Percentiles rank a stretch among this genome's conserved stretches.
Conservation (phyloP, 2,888 invertebrate genomes). For the Sclerodermus sp. region DNA sequence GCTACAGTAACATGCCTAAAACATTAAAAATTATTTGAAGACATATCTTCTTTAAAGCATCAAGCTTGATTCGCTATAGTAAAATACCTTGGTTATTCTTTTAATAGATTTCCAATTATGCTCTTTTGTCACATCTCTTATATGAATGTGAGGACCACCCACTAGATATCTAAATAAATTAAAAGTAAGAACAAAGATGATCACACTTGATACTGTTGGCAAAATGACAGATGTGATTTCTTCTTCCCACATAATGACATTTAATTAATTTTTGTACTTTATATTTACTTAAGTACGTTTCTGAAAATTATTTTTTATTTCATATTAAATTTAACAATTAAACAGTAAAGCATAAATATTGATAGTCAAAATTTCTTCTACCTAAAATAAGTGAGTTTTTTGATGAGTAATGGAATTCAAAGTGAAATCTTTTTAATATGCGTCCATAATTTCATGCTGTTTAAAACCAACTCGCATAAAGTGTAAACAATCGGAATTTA, state of each 20-base stretch:
- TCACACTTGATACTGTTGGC: slow-evolving; percentile 58
- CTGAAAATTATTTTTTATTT: too few relatives aligned
- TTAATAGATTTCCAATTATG: slow-evolving; percentile 62
- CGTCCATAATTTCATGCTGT: too few relatives aligned
- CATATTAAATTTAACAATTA: too few relatives aligned
- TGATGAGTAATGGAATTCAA: too few relatives aligned
- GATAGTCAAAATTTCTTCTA: too few relatives aligned
- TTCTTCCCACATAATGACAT: slow-evolving; percentile 41
- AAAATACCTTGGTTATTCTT: slow-evolving; percentile 58
- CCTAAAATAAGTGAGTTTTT: too few relatives aligned
- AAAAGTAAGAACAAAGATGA: slow-evolving; percentile 58
- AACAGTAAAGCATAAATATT: too few relatives aligned
- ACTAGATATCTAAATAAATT: slow-evolving; percentile 57
- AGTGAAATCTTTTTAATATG: too few relatives aligned
- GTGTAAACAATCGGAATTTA: too few relatives aligned
- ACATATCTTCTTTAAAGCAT: not conserved
- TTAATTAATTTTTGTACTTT: too few relatives aligned
- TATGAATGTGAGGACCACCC: slow-evolving; percentile 58
- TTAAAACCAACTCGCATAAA: too few relatives aligned
- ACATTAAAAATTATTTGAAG: not conserved
- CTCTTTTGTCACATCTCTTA: slow-evolving; percentile 60
- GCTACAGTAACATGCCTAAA: slow-evolving; percentile 71
- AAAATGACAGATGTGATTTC: slow-evolving; percentile 47
- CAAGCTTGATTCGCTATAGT: not conserved
- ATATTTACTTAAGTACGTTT: too few relatives aligned